Evolutionary conservation across 2,113 vertebrate genomes (phyloP), one percentile per base, ranked within the genome.

Genomic region (Bufo gargarizans): DNA sequence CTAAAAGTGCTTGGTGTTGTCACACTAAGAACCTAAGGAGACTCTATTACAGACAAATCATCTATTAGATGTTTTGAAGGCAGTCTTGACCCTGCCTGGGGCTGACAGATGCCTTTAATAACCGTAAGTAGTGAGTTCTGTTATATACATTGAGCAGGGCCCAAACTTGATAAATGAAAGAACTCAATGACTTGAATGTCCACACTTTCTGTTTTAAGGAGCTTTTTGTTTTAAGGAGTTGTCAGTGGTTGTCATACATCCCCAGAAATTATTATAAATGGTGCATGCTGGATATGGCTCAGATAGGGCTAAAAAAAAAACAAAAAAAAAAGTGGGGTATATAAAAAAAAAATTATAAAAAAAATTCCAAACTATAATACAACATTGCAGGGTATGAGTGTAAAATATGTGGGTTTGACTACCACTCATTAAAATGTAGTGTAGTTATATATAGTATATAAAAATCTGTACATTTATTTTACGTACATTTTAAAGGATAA

Each of bases 381-480:
- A 63, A 22, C 13, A 47, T 22, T 43, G 10, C 43, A 71, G n/a
- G 67, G 22, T 72, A n/a, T 45, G 7, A 45, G 13, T 71, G 69
- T 45, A 33, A 22, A 74, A 74, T 74, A 55, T 81, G 78, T 80
- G 77, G 49, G 33, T 56, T 47, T 76, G n/a, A 59, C 14, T n/a
- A 69, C 8, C 61, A 47, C 19, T 20, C 11, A 55, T 7, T 33
- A 74, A 74, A 74, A 74, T 74, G 84, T 74, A 47, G 65, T 67
- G 55, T 33, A 71, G 55, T 45, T 45, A 47, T 63, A 43, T 45
- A 49, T 47, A 47, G 43, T 76, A 53, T n/a, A 85, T 19, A 61
- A 85, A 82, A 83, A 45, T 80, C 56, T 45, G 79, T 81, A 43
- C 45, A 81, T 63, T 61, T 81, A 81, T 63, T 81, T 33, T 22